Conservation (phyloP, 1,140 invertebrate species). For the Lepidostoma basale region DNA sequence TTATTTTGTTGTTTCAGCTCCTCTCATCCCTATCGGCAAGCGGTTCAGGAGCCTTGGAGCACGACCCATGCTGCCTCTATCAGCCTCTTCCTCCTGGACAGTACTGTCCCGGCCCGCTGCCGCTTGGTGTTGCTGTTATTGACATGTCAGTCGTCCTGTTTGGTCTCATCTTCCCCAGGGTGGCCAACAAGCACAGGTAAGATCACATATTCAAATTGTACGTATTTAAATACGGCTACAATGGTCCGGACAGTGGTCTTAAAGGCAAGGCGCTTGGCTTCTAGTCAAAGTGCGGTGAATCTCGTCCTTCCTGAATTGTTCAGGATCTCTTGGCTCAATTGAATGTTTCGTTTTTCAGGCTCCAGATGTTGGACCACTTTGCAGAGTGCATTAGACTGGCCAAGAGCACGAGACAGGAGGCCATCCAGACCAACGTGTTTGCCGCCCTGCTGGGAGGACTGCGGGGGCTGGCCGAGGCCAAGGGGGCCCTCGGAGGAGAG, state of each 20-base stretch:
- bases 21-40: conserved; percentile 68
- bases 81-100: conserved; percentile 66
- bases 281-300: no score
- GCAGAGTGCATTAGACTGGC: conserved; percentile 92
- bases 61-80: conserved; percentile 92
- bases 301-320: no score
- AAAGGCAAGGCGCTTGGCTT: no score
- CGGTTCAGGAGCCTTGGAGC: conserved; percentile 93
- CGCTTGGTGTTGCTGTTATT: conserved; percentile 95
- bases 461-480: conserved; percentile 86
- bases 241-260: no score
- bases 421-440: conserved; percentile 96
- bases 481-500: conserved; percentile 85
- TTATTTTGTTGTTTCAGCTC: conserved; percentile 47
- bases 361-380: conserved; percentile 98
- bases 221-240: no score
- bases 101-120: conserved; percentile 76
- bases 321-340: no score
- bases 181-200: conserved; percentile 88
- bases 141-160: conserved; percentile 93
- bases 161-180: conserved; percentile 91
- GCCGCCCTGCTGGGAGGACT: conserved; percentile 90
- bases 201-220: no score
- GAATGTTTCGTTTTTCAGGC: conserved; percentile 61
- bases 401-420: conserved; percentile 90